Percentiles rank a stretch among this genome's conserved stretches.
Evolutionary conservation across 1,140 invertebrate genomes (phyloP).

Genomic region (Drosophila ananassae): DNA sequence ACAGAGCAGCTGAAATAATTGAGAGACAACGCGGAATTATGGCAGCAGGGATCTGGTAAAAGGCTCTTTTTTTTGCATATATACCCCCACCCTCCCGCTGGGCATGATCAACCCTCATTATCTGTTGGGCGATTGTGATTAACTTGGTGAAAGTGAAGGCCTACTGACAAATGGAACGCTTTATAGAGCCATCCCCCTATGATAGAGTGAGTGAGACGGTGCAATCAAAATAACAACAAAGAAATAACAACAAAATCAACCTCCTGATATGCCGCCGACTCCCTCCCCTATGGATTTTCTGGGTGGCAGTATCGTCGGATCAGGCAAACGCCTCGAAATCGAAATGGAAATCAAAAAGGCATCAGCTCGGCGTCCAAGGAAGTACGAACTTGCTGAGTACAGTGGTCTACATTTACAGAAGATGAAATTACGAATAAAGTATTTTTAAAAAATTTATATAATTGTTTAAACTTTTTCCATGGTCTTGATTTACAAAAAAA

Average conservation of each 20-base stretch:
- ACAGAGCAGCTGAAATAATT: slow-evolving; percentile 81
- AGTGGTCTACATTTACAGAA: not conserved
- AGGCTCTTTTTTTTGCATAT: slow-evolving; percentile 57
- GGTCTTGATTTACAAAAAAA: too few species aligned
- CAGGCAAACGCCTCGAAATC: slow-evolving; percentile 83
- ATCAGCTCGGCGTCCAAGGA: slow-evolving; percentile 49
- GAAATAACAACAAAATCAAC: slow-evolving; percentile 41
- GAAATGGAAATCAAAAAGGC: slow-evolving; percentile 84
- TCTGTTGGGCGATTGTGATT: slow-evolving; percentile 70
- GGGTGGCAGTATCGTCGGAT: slow-evolving; percentile 82
- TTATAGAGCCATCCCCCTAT: slow-evolving; percentile 4
- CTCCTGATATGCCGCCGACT: slow-evolving; percentile 31
- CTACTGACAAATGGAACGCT: slow-evolving; percentile 62
- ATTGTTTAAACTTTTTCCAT: too few species aligned
- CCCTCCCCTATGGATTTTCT: slow-evolving; percentile 24
- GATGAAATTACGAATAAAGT: too few species aligned
- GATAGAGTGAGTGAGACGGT: slow-evolving; percentile 10
- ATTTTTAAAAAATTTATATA: too few species aligned
- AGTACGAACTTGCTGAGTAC: slow-evolving; percentile 16
- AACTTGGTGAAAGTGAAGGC: slow-evolving; percentile 75
- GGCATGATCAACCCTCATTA: slow-evolving; percentile 65
- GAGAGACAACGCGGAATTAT: slow-evolving; percentile 77
- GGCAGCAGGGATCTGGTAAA: slow-evolving; percentile 39
- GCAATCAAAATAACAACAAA: slow-evolving; percentile 41
- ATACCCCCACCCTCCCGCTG: slow-evolving; percentile 11